These are phyloP conservation scores for Vesta saturnalis DNA, from an alignment of 2,888 invertebrate genomes.

Conservation along the genomic window DNA sequence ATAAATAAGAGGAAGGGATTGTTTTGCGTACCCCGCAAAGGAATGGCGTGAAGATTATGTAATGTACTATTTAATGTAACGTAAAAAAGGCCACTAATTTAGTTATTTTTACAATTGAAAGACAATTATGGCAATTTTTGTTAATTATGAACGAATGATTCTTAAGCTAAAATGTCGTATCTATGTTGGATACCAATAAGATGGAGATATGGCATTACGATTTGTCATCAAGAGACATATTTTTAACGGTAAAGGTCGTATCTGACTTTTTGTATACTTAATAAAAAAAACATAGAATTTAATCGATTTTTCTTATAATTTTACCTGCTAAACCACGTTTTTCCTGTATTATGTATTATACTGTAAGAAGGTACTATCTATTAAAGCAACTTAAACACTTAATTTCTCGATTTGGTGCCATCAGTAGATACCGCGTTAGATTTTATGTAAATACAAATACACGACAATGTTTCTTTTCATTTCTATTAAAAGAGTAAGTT, in stretches of 20 bases:
- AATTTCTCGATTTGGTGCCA: conserved; percentile 4
- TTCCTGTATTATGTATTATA: background rate
- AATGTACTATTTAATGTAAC: no score
- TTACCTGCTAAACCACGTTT: conserved; percentile 6
- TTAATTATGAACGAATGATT: no score
- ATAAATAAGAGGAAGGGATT: no score
- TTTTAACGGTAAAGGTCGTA: background rate
- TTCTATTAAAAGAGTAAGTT: no score
- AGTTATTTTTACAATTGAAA: no score
- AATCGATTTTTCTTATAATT: background rate
- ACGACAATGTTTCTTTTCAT: no score
- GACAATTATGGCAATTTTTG: no score
- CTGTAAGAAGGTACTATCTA: background rate
- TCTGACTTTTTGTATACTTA: background rate
- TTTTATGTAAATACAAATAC: no score
- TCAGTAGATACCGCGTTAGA: background rate
- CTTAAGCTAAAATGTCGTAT: background rate
- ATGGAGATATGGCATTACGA: background rate
- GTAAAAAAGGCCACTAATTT: no score
- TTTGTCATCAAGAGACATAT: background rate
- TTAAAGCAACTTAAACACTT: background rate
- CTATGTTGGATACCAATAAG: background rate
- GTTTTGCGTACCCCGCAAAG: no score
- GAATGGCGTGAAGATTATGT: no score
- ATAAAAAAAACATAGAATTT: background rate